Evolutionary conservation across 2,797 vertebrate genomes (phyloP).

Genomic region (Benthosema pterotum): DNA sequence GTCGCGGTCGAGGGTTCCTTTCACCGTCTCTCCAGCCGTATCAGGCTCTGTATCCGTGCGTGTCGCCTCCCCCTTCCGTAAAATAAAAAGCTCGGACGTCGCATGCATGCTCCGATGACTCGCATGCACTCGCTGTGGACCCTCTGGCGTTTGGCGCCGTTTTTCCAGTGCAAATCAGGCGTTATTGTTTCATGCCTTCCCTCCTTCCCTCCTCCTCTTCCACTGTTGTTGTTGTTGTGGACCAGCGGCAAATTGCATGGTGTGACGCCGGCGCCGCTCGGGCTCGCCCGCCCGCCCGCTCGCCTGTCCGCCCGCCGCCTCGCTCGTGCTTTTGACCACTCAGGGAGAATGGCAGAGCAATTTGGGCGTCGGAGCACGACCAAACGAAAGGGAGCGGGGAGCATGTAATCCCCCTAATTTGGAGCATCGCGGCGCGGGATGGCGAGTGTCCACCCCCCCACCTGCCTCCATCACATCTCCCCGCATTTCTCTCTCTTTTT

Average conservation of each 20-base stretch:
- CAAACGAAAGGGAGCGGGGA: conserved; percentile 56
- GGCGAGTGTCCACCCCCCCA: background rate
- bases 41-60: no score
- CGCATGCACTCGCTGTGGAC: no score
- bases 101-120: no score
- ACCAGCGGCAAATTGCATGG: conserved; percentile 33
- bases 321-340: conserved; percentile 35
- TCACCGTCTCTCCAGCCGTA: no score
- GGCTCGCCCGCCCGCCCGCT: background rate
- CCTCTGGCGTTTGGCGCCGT: no score
- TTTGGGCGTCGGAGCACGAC: conserved; percentile 61
- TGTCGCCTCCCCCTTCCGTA: no score
- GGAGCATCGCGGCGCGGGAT: conserved; percentile 71
- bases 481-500: conserved; percentile 10
- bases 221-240: conserved; percentile 8
- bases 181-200: conserved; percentile 12
- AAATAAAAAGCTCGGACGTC: no score
- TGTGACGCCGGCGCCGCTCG: conserved; percentile 29
- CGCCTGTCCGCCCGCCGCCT: no score
- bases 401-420: conserved; percentile 82
- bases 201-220: background rate
- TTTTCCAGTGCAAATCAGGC: background rate
- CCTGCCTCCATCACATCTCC: background rate
- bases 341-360: conserved; percentile 70
- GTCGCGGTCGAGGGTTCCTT: no score